phyloP scores from a whole-genome alignment of 2,888 invertebrate genomes.

The Ophion ellenae region DNA sequence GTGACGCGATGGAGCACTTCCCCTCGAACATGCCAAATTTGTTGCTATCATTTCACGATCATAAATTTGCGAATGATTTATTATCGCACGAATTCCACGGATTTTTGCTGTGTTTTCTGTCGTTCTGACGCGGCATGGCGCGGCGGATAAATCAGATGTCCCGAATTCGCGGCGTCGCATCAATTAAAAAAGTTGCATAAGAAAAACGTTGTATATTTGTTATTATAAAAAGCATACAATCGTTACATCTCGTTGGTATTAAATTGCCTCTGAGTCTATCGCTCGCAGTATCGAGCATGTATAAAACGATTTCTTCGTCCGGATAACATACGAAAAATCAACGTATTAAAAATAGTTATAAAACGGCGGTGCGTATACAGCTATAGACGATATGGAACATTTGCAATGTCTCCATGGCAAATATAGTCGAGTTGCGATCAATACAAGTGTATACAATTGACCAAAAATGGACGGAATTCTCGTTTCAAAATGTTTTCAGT shows the following conservation, averaged over 20 bases:
- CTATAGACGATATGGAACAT: not conserved
- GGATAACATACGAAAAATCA: not conserved
- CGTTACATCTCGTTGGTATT: not conserved
- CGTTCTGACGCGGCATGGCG: too few species aligned
- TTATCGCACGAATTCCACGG: too few species aligned
- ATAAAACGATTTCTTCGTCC: not conserved
- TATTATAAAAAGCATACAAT: conserved; percentile 30
- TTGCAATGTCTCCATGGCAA: not conserved
- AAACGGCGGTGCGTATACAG: not conserved
- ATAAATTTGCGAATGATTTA: too few species aligned
- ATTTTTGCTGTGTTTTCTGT: too few species aligned
- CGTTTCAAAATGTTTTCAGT: conserved; percentile 74
- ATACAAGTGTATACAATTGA: conserved; percentile 46
- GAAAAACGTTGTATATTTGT: conserved; percentile 8
- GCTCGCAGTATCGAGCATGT: not conserved
- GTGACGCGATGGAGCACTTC: too few species aligned
- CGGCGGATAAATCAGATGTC: not conserved
- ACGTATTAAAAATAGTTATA: not conserved
- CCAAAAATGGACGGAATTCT: conserved; percentile 77
- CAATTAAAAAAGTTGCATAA: not conserved
- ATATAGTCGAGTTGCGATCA: not conserved
- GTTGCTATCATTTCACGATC: too few species aligned
- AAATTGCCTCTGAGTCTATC: conserved; percentile 1
- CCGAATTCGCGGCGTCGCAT: not conserved
- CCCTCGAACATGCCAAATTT: too few species aligned